Conservation (phyloP, 2,113 vertebrate species). For the Shinisaurus crocodilurus region DNA sequence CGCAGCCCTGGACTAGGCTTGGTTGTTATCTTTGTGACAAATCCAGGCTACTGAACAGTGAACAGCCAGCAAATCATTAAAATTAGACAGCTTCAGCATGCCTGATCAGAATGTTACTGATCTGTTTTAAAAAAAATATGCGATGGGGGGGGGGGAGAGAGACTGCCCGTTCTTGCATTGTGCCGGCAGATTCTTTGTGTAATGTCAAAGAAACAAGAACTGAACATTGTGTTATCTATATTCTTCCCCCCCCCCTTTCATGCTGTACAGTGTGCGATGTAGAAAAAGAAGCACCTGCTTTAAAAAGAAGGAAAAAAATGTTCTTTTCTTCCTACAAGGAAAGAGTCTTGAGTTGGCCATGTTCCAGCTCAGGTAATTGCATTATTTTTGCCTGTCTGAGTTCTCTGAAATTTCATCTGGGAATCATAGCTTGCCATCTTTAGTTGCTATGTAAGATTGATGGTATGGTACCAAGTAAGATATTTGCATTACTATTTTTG, state of each 20-base stretch:
- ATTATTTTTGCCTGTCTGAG: conserved; percentile 33
- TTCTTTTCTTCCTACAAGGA: conserved; percentile 6
- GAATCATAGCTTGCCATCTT: conserved; percentile 5
- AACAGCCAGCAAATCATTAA: not conserved
- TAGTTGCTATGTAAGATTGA: not conserved
- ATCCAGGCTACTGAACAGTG: not conserved
- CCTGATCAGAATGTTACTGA: conserved; percentile 27
- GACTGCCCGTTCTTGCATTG: not conserved
- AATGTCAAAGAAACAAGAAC: conserved; percentile 21
- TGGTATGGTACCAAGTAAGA: not conserved
- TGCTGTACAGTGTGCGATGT: not conserved
- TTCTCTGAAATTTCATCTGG: conserved; percentile 36
- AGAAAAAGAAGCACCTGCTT: conserved; percentile 20
- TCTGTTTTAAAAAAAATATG: not conserved
- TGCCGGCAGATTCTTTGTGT: not conserved
- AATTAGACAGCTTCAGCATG: not conserved
- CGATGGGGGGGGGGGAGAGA: not conserved
- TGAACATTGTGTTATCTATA: not conserved
- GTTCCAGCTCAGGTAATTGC: conserved; percentile 35
- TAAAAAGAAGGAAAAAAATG: not conserved
- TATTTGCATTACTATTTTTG: not conserved
- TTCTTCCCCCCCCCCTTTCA: not conserved
- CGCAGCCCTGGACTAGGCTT: not conserved
- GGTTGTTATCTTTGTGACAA: conserved; percentile 5
- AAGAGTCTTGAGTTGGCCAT: conserved; percentile 7